Evolutionary conservation across 1,140 invertebrate genomes (phyloP).

Genomic region (Nomia melanderi): DNA sequence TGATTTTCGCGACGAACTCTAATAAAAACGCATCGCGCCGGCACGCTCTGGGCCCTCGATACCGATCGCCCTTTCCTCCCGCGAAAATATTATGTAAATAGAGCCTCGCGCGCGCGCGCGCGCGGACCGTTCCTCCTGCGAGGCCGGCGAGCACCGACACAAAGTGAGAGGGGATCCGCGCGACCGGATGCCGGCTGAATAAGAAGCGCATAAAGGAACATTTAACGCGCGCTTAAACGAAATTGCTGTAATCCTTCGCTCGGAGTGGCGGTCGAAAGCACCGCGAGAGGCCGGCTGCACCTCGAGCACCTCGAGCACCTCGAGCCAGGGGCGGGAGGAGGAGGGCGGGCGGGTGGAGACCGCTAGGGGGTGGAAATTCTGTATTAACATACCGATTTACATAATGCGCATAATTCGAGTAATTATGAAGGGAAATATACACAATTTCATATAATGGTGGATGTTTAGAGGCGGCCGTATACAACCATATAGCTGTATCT

Average conservation of each 20-base stretch:
- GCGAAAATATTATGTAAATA: conserved; percentile 77
- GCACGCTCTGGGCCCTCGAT: conserved; percentile 56
- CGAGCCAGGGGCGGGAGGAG: neutral
- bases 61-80: conserved; percentile 59
- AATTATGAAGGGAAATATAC: conserved; percentile 81
- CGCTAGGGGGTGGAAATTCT: conserved; percentile 14
- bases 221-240: conserved; percentile 77
- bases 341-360: conserved; percentile 39
- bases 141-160: too few relatives aligned
- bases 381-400: conserved; percentile 80
- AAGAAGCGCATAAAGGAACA: conserved; percentile 74
- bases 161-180: conserved; percentile 4
- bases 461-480: conserved; percentile 73
- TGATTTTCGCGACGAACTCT: too few relatives aligned
- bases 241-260: conserved; percentile 79
- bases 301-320: too few relatives aligned
- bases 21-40: neutral
- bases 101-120: conserved; percentile 66
- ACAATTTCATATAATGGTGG: conserved; percentile 81
- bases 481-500: too few relatives aligned
- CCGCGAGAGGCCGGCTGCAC: too few relatives aligned
- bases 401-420: conserved; percentile 81
- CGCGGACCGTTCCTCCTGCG: conserved; percentile 53
- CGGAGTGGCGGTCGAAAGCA: conserved; percentile 33
- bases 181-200: conserved; percentile 55